Evolutionary conservation across 2,113 vertebrate genomes (phyloP), one percentile per base, ranked within the genome.

Genomic region (Promerops cafer): DNA sequence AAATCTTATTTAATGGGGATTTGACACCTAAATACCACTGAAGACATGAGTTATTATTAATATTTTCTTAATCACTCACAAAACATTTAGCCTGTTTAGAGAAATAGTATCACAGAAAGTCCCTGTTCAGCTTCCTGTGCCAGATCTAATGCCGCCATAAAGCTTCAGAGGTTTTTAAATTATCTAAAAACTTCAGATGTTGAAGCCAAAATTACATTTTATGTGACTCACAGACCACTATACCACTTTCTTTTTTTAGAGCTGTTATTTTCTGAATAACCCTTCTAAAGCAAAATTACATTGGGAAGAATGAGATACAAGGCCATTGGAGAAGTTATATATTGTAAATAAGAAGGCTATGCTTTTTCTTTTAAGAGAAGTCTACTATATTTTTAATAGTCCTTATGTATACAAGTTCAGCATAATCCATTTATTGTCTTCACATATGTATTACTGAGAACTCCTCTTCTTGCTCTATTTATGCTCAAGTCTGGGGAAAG

Each of bases 131-230:
- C 8, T 74, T 87, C 13, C 49, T 60, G 9, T 70, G 64, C 52
- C 52, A 92, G 47, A 35, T 63, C 49, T 81, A 90, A 81, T 52
- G 35, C 56, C n/a, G 24, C n/a, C 22, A 52, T 80, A 92, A 83
- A 89, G 21, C 54, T 90, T 53, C 44, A 78, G 47, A 80, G 20
- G 7, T 28, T 82, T 54, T 86, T 56, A 31, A 83, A 86, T 13
- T 37, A 22, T 49, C 74, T 91, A 94, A 97, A 85, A 94, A 56
- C 78, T 90, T 96, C 91, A 90, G 47, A 53, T 71, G 23, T 56
- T 64, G 37, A 86, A 93, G 79, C 35, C 39, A 93, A 94, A 90
- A 90, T 92, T 81, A 27, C 68, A 56, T 83, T 94, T 89, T 54
- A 57, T 86, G 26, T 87, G 79, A 93, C 68, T 88, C 52, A 45